Evolutionary conservation across 2,113 vertebrate species (phyloP).

Genomic region (Ahaetulla prasina): DNA sequence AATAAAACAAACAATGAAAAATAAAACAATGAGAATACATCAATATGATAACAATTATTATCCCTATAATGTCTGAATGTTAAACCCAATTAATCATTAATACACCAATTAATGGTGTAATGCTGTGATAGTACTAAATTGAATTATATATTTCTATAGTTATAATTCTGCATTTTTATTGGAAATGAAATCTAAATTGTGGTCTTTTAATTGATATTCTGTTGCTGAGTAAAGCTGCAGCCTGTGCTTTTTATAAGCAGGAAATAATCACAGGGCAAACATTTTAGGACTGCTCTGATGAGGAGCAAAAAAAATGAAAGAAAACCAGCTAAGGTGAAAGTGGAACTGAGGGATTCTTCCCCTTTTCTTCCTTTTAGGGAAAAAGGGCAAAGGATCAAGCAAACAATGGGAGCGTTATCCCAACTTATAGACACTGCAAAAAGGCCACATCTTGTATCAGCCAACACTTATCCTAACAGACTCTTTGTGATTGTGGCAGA

Average conservation of each 20-base stretch:
- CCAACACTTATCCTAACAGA: conserved; percentile 28
- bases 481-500: conserved; percentile 45
- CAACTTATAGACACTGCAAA: background rate
- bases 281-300: background rate
- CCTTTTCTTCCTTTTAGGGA: background rate
- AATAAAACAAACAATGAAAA: no score
- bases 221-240: background rate
- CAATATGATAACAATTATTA: no score
- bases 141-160: background rate
- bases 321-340: background rate
- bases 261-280: background rate
- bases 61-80: no score
- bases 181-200: background rate
- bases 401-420: conserved; percentile 33
- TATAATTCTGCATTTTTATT: background rate
- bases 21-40: no score
- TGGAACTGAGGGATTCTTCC: background rate
- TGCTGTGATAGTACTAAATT: background rate
- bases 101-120: no score
- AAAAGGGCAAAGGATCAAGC: background rate
- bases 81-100: no score
- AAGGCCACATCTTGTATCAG: conserved; percentile 20
- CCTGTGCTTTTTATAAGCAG: background rate
- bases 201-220: background rate
- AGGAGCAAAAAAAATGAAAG: background rate